Evolutionary conservation across 2,888 invertebrate genomes (phyloP).

Genomic region (Gymnoscelis rufifasciata): DNA sequence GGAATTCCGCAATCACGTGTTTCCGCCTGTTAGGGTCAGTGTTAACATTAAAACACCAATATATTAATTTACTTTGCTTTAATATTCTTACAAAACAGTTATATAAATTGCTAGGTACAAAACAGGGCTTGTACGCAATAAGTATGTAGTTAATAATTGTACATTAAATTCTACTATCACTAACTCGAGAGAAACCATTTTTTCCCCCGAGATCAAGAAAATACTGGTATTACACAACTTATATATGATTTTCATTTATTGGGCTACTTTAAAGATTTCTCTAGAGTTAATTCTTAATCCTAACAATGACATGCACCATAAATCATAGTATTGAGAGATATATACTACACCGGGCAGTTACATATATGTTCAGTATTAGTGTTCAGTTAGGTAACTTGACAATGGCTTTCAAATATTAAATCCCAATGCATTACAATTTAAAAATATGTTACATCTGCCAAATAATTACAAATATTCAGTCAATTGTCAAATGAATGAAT

Average conservation of each 20-base stretch:
- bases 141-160: constrained; percentile 12
- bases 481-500: too few species aligned
- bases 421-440: too few species aligned
- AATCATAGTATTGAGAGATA: too few species aligned
- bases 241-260: constrained; percentile 17
- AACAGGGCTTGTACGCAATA: constrained; percentile 36
- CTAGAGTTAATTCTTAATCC: constrained; percentile 5
- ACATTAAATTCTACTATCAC: constrained; percentile 6
- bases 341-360: too few species aligned
- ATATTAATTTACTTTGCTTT: constrained; percentile 56
- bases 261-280: constrained; percentile 12
- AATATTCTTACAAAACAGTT: constrained; percentile 70
- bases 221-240: constrained; percentile 17
- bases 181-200: constrained; percentile 19
- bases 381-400: neutral
- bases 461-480: too few species aligned
- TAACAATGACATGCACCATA: constrained; percentile 15
- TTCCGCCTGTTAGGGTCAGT: too few species aligned
- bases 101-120: constrained; percentile 70
- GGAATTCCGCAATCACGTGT: too few species aligned
- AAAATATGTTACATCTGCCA: too few species aligned
- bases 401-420: neutral
- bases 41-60: neutral
- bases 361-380: too few species aligned
- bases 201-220: constrained; percentile 26